Evolutionary conservation across 2,797 vertebrate genomes (phyloP).

Genomic region (Euthynnus affinis): DNA sequence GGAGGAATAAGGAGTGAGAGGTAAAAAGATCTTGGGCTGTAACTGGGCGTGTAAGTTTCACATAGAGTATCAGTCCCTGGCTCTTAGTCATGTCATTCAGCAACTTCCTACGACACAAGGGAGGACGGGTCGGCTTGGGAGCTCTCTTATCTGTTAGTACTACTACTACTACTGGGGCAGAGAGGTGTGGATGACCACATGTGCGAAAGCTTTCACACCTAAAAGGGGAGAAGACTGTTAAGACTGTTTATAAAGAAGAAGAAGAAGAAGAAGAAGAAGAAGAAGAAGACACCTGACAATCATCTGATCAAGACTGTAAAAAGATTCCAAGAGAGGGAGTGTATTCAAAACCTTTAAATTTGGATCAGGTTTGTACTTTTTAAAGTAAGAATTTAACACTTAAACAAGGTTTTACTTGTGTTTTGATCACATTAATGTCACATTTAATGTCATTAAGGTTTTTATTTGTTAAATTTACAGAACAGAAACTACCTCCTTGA

Average conservation of each 20-base stretch:
- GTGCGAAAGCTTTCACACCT: not conserved
- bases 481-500: slow-evolving; percentile 6
- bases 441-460: not conserved
- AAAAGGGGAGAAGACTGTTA: no score
- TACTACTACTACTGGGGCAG: not conserved
- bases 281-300: slow-evolving; percentile 20
- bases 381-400: slow-evolving; percentile 20
- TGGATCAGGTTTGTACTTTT: slow-evolving; percentile 65
- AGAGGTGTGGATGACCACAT: not conserved
- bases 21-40: not conserved
- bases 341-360: not conserved
- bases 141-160: not conserved
- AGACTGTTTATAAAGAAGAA: no score
- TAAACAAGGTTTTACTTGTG: not conserved
- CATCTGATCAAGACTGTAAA: not conserved
- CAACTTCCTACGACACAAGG: not conserved
- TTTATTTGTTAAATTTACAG: not conserved
- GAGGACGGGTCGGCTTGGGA: not conserved
- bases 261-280: not conserved
- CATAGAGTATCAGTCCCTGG: slow-evolving; percentile 51
- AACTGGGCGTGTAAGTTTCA: slow-evolving; percentile 72
- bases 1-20: not conserved
- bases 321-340: not conserved
- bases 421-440: no score
- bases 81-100: slow-evolving; percentile 46